Conservation (phyloP, 1,140 invertebrate genomes). For the Rhyzopertha dominica region DNA sequence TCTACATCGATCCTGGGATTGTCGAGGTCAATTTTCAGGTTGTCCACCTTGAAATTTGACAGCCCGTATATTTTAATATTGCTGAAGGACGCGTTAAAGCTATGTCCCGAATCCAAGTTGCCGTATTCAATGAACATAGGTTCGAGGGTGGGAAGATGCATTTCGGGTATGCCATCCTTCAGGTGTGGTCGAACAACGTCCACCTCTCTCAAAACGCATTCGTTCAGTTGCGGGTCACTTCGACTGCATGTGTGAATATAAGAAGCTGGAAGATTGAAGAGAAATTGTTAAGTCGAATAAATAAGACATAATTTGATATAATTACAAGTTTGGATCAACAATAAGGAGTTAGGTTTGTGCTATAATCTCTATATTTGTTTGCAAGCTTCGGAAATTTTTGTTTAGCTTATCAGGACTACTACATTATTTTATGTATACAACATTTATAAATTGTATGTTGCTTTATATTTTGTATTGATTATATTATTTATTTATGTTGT, state of each 20-base stretch:
- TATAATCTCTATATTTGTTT: too few relatives aligned
- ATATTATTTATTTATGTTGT: too few relatives aligned
- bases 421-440: too few relatives aligned
- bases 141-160: slow-evolving; percentile 45
- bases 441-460: too few relatives aligned
- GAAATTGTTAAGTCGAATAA: too few relatives aligned
- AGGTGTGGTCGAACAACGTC: slow-evolving; percentile 45
- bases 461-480: too few relatives aligned
- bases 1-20: slow-evolving; percentile 14
- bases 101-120: slow-evolving; percentile 18
- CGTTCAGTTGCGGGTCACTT: slow-evolving; percentile 46
- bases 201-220: slow-evolving; percentile 48
- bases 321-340: too few relatives aligned
- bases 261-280: slow-evolving; percentile 45
- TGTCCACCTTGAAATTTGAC: slow-evolving; percentile 23
- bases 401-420: too few relatives aligned
- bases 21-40: slow-evolving; percentile 26
- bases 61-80: slow-evolving; percentile 24
- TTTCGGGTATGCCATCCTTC: slow-evolving; percentile 47
- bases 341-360: too few relatives aligned
- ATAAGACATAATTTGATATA: too few relatives aligned
- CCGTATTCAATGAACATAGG: slow-evolving; percentile 41
- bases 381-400: too few relatives aligned
- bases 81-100: slow-evolving; percentile 26
- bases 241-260: slow-evolving; percentile 49